phyloP scores from a whole-genome alignment of 2,113 vertebrate genomes.

The Murina feae region DNA sequence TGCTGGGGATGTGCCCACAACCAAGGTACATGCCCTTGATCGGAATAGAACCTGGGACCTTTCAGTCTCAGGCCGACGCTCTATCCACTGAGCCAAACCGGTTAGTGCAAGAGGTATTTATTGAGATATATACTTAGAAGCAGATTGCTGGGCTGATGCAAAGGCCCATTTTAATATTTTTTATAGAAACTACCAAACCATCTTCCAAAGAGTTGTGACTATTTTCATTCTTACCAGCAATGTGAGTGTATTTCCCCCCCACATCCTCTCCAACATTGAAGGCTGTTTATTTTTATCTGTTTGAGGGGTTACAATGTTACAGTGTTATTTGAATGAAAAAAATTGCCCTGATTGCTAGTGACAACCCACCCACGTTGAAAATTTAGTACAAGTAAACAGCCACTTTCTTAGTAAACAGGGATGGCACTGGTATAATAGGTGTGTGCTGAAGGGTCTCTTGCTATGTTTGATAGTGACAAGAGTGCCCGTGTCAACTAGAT shows the following conservation, averaged over 20 bases:
- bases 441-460: background rate
- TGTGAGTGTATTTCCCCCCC: background rate
- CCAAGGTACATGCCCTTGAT: too few relatives aligned
- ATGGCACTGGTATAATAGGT: background rate
- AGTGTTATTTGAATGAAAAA: background rate
- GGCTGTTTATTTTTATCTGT: background rate
- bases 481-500: background rate
- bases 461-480: background rate
- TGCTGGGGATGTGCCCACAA: too few relatives aligned
- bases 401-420: background rate
- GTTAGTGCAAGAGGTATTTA: background rate
- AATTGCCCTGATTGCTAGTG: background rate
- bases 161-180: background rate
- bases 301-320: constrained; percentile 16
- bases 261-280: background rate
- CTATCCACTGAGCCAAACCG: too few relatives aligned
- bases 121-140: background rate
- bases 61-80: too few relatives aligned
- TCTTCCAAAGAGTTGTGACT: background rate
- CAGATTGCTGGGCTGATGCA: background rate
- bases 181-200: background rate
- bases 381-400: background rate
- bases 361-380: background rate
- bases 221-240: background rate
- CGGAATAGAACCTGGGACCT: too few relatives aligned